Evolutionary conservation across 2,888 invertebrate genomes (phyloP).

Genomic region (Plagiodera versicolora): DNA sequence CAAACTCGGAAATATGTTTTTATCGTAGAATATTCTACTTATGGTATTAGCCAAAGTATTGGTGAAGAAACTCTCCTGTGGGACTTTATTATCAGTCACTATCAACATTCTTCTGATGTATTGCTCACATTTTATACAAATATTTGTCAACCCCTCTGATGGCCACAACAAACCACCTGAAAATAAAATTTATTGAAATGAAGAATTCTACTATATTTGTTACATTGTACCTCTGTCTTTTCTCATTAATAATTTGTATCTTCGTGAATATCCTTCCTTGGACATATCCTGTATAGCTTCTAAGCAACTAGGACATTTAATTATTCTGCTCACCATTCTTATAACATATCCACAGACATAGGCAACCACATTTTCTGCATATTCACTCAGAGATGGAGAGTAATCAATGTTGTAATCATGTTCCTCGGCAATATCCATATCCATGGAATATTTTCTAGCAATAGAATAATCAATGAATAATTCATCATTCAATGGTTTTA

Average conservation of each 20-base stretch:
- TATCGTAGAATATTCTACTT: not conserved
- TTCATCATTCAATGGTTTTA: not conserved
- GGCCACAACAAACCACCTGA: conserved; percentile 8
- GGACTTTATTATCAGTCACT: conserved; percentile 3
- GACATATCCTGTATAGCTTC: conserved; percentile 3
- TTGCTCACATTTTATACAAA: not conserved
- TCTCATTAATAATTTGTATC: conserved; percentile 5
- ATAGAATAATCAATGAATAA: conserved; percentile 2
- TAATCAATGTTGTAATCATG: not conserved
- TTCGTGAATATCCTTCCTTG: not conserved
- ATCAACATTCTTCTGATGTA: not conserved
- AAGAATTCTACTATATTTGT: not conserved
- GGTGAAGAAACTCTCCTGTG: not conserved
- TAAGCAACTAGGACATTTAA: conserved; percentile 3
- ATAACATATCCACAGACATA: conserved; percentile 7
- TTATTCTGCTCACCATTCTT: not conserved
- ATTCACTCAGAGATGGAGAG: not conserved
- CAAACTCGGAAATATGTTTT: conserved; percentile 4
- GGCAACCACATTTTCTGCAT: not conserved
- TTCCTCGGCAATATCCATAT: not conserved
- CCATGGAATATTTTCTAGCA: conserved; percentile 1
- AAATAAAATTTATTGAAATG: not conserved
- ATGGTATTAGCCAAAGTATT: conserved; percentile 3
- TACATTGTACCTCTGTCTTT: conserved; percentile 3
- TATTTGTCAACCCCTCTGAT: not conserved